Base-by-base conservation (phyloP, 2,113 vertebrate genomes). In the Pseudois nayaur region DNA sequence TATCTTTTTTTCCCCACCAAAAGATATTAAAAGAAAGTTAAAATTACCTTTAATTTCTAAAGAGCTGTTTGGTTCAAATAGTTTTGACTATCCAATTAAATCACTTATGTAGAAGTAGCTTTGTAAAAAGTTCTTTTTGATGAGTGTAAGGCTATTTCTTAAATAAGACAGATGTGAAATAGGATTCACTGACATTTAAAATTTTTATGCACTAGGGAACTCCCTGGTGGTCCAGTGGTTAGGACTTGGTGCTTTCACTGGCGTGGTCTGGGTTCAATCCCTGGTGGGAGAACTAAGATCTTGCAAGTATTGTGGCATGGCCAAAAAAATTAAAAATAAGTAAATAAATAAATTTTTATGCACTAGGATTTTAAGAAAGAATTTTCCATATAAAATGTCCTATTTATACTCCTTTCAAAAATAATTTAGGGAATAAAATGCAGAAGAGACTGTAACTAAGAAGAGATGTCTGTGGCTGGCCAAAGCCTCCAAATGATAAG, bases 391-490 rank as follows among this genome's bases (percentile, higher is more conserved):
- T 82, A 64, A 83, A 85, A 92, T 27, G 76, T 87, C 31, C 29
- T 21, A 91, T 43, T 85, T 76, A 90, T 76, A 93, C 11, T 31
- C n/a, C 27, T 97, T 92, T 91, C 43, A 95, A 97, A 91, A 96
- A 93, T 59, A 43, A 92, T 36, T 95, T 88, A 79, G n/a, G 23
- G 55, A 95, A 59, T 87, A 95, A 92, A 96, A 94, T 62, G 40
- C 17, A 67, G 62, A 92, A 4, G 50, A 97, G 4, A 91, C 13
- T 14, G 59, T 79, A 87, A 88, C 52, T 87, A 93, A 86, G 31
- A 94, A 97, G 40, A 95, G 91, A 31, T 64, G 21, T 52, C 14
- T 84, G 19, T 92, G 82, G 60, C 25, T 64, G 16, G 50, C 36
- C 25, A 91, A 92, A 87, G 76, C 5, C 9, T 84, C 45, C 31